These are phyloP conservation scores for Pemphigus obesinymphae DNA, from an alignment of 1,140 invertebrate species.

Conservation along the genomic window DNA sequence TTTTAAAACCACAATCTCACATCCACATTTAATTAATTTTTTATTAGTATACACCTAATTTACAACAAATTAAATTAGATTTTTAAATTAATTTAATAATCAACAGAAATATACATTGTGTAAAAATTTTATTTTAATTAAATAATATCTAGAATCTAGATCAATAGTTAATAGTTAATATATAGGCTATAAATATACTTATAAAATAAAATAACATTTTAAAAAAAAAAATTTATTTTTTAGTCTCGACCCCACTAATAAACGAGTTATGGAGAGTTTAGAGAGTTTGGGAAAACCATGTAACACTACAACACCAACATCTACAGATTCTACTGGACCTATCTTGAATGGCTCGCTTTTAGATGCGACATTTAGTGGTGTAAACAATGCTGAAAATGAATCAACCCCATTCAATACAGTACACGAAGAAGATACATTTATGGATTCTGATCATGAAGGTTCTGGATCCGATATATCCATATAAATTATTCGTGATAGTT, in stretches of 20 bases:
- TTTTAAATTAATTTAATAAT: too few relatives aligned
- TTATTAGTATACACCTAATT: too few relatives aligned
- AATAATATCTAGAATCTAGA: too few relatives aligned
- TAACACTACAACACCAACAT: conserved; percentile 45
- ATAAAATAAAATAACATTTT: too few relatives aligned
- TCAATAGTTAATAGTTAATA: too few relatives aligned
- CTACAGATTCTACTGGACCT: conserved; percentile 19
- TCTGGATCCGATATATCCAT: conserved; percentile 33
- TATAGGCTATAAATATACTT: too few relatives aligned
- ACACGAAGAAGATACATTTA: conserved; percentile 34
- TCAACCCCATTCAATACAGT: conserved; percentile 22
- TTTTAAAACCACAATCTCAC: too few relatives aligned
- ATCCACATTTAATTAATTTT: too few relatives aligned
- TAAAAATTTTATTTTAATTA: too few relatives aligned
- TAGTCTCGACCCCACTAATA: conserved; percentile 66
- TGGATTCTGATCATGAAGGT: conserved; percentile 39
- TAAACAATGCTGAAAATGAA: conserved; percentile 39
- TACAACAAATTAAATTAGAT: too few relatives aligned
- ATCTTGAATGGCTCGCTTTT: conserved; percentile 33
- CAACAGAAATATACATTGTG: too few relatives aligned
- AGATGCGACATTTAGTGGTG: conserved; percentile 37
- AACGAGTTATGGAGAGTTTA: conserved; percentile 64
- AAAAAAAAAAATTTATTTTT: neutral
- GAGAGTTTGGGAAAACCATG: conserved; percentile 60
- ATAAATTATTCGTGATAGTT: neutral